phyloP scores from a whole-genome alignment of 2,888 invertebrate species.

The Microdon myrmicae region DNA sequence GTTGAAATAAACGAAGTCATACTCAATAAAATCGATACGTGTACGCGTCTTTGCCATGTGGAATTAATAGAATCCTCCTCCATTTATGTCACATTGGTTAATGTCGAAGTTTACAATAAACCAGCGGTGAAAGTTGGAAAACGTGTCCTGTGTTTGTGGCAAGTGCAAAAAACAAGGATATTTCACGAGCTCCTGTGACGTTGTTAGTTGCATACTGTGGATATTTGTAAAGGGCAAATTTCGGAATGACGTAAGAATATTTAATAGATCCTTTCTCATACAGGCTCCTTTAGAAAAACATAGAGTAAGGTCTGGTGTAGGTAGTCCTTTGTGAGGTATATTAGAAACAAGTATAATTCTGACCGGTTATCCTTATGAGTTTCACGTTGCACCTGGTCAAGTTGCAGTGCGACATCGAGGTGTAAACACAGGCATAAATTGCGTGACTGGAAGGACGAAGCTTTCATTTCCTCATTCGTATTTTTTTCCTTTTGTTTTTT shows the following conservation, averaged over 20 bases:
- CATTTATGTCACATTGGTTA: constrained; percentile 1
- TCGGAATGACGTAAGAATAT: constrained; percentile 47
- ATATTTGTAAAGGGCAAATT: constrained; percentile 42
- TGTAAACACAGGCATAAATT: too few relatives aligned
- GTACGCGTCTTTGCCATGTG: constrained; percentile 35
- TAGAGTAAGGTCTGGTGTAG: background rate
- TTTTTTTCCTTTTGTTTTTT: too few relatives aligned
- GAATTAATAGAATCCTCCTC: constrained; percentile 6
- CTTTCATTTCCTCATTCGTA: too few relatives aligned
- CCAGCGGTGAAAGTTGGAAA: constrained; percentile 8
- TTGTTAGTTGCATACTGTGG: constrained; percentile 31
- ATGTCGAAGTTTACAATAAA: constrained; percentile 7
- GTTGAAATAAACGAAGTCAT: too few relatives aligned
- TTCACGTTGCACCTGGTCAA: too few relatives aligned
- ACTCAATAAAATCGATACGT: constrained; percentile 43
- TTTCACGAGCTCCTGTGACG: constrained; percentile 6
- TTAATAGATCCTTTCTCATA: too few relatives aligned
- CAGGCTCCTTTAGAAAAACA: constrained; percentile 5
- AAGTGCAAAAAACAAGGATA: too few relatives aligned
- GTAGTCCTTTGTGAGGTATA: background rate
- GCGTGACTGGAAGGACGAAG: too few relatives aligned
- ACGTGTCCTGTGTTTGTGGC: constrained; percentile 23
- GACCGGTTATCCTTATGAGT: too few relatives aligned
- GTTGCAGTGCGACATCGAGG: too few relatives aligned
- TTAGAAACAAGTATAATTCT: too few relatives aligned